phyloP scores from a whole-genome alignment of 1,140 invertebrate genomes.

The Bombyx mandarina region DNA sequence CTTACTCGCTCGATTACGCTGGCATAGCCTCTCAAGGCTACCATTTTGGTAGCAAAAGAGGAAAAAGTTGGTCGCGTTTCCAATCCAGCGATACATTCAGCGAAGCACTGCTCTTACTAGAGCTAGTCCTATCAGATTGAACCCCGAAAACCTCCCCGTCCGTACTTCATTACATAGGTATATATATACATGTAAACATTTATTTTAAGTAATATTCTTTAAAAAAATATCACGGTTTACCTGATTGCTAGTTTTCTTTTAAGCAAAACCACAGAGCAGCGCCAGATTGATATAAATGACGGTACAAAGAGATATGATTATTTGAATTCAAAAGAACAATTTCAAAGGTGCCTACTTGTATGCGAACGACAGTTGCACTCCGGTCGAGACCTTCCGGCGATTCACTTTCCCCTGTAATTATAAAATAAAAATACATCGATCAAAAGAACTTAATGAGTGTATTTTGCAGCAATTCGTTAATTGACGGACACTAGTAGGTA shows the following conservation, averaged over 20 bases:
- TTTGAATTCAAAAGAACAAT: slow-evolving; percentile 45
- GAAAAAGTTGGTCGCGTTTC: too few relatives aligned
- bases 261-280: slow-evolving; percentile 40
- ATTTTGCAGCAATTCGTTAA: slow-evolving; percentile 1
- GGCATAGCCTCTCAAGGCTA: too few relatives aligned
- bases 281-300: slow-evolving; percentile 53
- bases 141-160: too few relatives aligned
- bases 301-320: slow-evolving; percentile 37
- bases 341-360: slow-evolving; percentile 27
- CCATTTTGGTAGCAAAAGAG: too few relatives aligned
- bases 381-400: slow-evolving; percentile 36
- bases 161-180: too few relatives aligned
- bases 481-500: slow-evolving; percentile 3
- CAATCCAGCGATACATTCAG: too few relatives aligned
- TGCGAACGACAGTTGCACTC: slow-evolving; percentile 38
- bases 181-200: not conserved
- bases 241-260: not conserved
- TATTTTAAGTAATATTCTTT: slow-evolving; percentile 1
- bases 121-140: too few relatives aligned
- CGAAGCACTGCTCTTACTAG: too few relatives aligned
- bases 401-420: slow-evolving; percentile 51
- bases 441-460: slow-evolving; percentile 10
- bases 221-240: not conserved
- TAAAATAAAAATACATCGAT: slow-evolving; percentile 32
- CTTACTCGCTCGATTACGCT: too few relatives aligned